A percentile compares a stretch with the other conserved stretches of the same genome.
phyloP scores from a whole-genome alignment of 2,797 vertebrate species.

The Liparis tanakae region DNA sequence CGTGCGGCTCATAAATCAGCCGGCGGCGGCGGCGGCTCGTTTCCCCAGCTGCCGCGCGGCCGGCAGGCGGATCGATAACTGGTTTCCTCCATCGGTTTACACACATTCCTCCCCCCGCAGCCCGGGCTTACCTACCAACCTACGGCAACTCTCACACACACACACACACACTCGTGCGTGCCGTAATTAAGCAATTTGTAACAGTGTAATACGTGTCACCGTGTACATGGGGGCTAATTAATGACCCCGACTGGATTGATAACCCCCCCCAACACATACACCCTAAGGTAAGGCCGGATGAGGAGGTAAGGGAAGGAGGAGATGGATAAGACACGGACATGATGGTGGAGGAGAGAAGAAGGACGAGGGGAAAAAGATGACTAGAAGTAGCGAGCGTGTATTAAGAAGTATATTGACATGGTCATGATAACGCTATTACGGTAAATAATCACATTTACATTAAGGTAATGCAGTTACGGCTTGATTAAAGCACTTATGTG shows the following conservation, averaged over 20 bases:
- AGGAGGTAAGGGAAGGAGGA: slow-evolving; percentile 13
- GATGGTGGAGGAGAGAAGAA: neutral
- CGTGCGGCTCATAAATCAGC: slow-evolving; percentile 76
- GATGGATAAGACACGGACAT: slow-evolving; percentile 6
- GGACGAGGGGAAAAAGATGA: neutral
- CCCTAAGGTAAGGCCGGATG: slow-evolving; percentile 49
- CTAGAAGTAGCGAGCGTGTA: slow-evolving; percentile 3
- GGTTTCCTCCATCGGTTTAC: slow-evolving; percentile 76
- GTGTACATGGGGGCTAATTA: slow-evolving; percentile 77
- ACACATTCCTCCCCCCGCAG: slow-evolving; percentile 53
- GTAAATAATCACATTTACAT: slow-evolving; percentile 31
- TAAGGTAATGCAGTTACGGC: slow-evolving; percentile 23
- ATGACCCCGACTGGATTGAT: slow-evolving; percentile 77
- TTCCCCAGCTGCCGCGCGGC: slow-evolving; percentile 76
- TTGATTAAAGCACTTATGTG: slow-evolving; percentile 10
- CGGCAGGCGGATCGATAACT: slow-evolving; percentile 81
- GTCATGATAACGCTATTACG: slow-evolving; percentile 31
- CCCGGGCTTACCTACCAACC: slow-evolving; percentile 62
- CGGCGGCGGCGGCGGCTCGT: slow-evolving; percentile 55
- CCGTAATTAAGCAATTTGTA: slow-evolving; percentile 87
- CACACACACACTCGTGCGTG: slow-evolving; percentile 17
- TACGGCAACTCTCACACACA: slow-evolving; percentile 3
- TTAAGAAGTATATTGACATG: slow-evolving; percentile 32
- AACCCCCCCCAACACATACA: slow-evolving; percentile 58
- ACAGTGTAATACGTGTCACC: slow-evolving; percentile 85